A percentile compares a stretch with the other conserved stretches of the same genome.
Conservation (phyloP, 2,113 vertebrate species). For the Microtus richardsoni region DNA sequence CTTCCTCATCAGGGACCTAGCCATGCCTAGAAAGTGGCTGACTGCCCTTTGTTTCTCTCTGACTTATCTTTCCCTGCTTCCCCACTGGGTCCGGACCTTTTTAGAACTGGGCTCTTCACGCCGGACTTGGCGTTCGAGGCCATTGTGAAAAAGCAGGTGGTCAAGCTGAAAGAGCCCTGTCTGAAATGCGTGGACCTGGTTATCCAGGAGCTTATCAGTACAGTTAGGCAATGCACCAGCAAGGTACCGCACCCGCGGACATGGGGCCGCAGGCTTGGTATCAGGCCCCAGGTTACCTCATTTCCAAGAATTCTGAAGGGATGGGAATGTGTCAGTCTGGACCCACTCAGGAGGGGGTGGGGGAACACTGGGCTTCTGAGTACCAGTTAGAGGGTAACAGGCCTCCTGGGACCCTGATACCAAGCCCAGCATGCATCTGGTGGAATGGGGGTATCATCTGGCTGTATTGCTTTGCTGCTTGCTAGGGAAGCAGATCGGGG, state of each 20-base stretch:
- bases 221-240: slow-evolving; percentile 94
- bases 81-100: slow-evolving; percentile 72
- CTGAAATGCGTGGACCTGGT: slow-evolving; percentile 98
- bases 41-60: slow-evolving; percentile 75
- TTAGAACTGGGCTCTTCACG: slow-evolving; percentile 98
- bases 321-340: background rate
- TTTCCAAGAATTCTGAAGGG: background rate
- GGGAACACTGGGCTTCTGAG: background rate
- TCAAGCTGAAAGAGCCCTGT: slow-evolving; percentile 98
- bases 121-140: slow-evolving; percentile 98
- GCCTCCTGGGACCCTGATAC: slow-evolving; percentile 66
- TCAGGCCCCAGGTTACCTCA: slow-evolving; percentile 67
- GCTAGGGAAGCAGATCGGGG: slow-evolving; percentile 61
- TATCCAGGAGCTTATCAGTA: slow-evolving; percentile 94
- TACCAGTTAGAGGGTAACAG: slow-evolving; percentile 50
- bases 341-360: background rate
- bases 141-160: slow-evolving; percentile 99
- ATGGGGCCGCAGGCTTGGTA: slow-evolving; percentile 61
- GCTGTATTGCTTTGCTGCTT: slow-evolving; percentile 75
- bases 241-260: slow-evolving; percentile 91
- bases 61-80: slow-evolving; percentile 61
- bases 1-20: background rate
- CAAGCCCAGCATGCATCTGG: slow-evolving; percentile 77
- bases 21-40: slow-evolving; percentile 21
- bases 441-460: slow-evolving; percentile 58